Evolutionary conservation across 2,888 invertebrate species (phyloP), one percentile per base, ranked within the genome.

Genomic region (Smittia aterrima): DNA sequence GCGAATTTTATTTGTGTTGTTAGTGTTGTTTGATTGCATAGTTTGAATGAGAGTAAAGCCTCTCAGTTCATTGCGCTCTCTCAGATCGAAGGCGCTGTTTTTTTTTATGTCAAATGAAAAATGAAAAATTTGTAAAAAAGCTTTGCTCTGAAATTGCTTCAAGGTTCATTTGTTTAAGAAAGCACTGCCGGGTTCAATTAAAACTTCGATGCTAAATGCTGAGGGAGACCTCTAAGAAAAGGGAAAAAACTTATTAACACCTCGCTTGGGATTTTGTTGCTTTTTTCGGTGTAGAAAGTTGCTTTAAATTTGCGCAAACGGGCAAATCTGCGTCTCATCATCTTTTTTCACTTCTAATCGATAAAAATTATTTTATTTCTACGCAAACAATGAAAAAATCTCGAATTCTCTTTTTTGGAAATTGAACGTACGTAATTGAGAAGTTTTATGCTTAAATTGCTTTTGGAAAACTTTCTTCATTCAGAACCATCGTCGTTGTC

Each of bases 1-100:
- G 58, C 22, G 58, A 58, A 58, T 18, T 47, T 47, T 16, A 47
- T 11, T 58, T n/a, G n/a, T n/a, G n/a, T 58, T 58, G 58, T 58
- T 20, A 22, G 58, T 47, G 58, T n/a, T n/a, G n/a, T 20, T 58
- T 58, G 58, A 58, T 58, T 58, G 58, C 58, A 58, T 58, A 58
- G 58, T 20, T 58, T 58, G 58, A 58, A 2, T n/a, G 58, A 9
- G 47, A 47, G 13, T 47, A 47, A 47, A 58, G 58, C 7, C n/a
- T 58, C 58, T 58, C 22, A n/a, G n/a, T n/a, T 58, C 22, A 58
- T 22, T 20, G 22, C 58, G 22, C 58, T 22, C 6, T 22, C 7
- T 4, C 13, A 18, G 20, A 18, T 58, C n/a, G n/a, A n/a, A n/a
- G n/a, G n/a, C n/a, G n/a, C n/a, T n/a, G n/a, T n/a, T n/a, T n/a